phyloP scores from a whole-genome alignment of 2,797 vertebrate genomes.

The Apogon hyalosoma region DNA sequence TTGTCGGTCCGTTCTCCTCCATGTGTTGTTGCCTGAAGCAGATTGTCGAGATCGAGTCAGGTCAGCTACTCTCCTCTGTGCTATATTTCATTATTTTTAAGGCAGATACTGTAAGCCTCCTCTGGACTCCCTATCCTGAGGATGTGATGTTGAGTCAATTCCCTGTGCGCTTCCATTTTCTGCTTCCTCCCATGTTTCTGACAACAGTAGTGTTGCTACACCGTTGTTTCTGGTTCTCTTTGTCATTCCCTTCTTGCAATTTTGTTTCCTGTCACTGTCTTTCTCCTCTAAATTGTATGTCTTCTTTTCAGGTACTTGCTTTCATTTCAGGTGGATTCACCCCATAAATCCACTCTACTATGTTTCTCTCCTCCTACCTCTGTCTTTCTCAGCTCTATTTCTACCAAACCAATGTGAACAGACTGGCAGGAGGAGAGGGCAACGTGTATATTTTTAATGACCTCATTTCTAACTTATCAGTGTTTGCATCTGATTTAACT shows the following conservation, averaged over 20 bases:
- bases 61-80: constrained; percentile 19
- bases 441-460: no score
- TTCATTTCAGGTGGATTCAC: neutral
- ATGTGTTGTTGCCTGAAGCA: constrained; percentile 49
- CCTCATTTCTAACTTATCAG: no score
- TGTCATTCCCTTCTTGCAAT: neutral
- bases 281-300: neutral
- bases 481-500: no score
- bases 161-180: constrained; percentile 18
- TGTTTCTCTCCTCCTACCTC: neutral
- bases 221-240: constrained; percentile 1
- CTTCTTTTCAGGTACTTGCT: neutral
- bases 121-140: constrained; percentile 14
- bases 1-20: constrained; percentile 14
- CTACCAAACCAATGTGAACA: no score
- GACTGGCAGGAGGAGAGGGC: no score
- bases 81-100: constrained; percentile 66
- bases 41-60: constrained; percentile 56
- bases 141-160: constrained; percentile 48
- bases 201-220: constrained; percentile 9
- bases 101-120: constrained; percentile 40
- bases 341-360: neutral
- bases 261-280: neutral
- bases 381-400: neutral
- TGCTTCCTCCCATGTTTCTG: constrained; percentile 23